A percentile compares a stretch with the other conserved stretches of the same genome.
Evolutionary conservation across 2,797 vertebrate species (phyloP).

Genomic region (Oryzias dopingdopingensis): DNA sequence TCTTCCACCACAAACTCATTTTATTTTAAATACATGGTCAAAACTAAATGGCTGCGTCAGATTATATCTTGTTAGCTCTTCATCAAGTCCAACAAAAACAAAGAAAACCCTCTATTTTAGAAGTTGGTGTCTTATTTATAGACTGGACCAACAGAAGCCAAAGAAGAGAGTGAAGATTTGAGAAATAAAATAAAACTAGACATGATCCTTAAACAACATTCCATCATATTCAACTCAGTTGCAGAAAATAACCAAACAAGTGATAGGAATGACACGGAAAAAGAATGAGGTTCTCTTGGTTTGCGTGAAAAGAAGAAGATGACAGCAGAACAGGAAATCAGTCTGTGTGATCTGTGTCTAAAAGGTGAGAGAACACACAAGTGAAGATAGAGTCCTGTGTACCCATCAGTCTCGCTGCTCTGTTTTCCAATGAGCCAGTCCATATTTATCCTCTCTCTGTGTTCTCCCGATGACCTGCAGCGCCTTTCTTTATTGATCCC

Average conservation of each 20-base stretch:
- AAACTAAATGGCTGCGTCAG: no score
- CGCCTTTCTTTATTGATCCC: constrained; percentile 69
- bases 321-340: constrained; percentile 37
- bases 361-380: constrained; percentile 44
- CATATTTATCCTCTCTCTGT: constrained; percentile 72
- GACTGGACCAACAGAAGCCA: no score
- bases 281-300: constrained; percentile 4
- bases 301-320: constrained; percentile 20
- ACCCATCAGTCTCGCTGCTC: constrained; percentile 66
- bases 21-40: no score
- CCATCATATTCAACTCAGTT: constrained; percentile 72
- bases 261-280: neutral
- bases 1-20: no score
- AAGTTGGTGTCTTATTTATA: no score
- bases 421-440: constrained; percentile 74
- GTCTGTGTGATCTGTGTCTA: constrained; percentile 52
- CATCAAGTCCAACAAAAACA: constrained; percentile 23
- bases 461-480: constrained; percentile 69
- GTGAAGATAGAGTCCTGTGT: constrained; percentile 60
- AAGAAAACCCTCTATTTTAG: no score
- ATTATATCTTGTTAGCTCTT: no score
- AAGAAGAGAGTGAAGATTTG: no score
- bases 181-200: no score
- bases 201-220: no score
- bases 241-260: constrained; percentile 50